Percentiles rank a stretch among this genome's conserved stretches.
These are phyloP conservation scores for Columbina picui DNA, from an alignment of 2,113 vertebrate genomes.

Conservation along the genomic window DNA sequence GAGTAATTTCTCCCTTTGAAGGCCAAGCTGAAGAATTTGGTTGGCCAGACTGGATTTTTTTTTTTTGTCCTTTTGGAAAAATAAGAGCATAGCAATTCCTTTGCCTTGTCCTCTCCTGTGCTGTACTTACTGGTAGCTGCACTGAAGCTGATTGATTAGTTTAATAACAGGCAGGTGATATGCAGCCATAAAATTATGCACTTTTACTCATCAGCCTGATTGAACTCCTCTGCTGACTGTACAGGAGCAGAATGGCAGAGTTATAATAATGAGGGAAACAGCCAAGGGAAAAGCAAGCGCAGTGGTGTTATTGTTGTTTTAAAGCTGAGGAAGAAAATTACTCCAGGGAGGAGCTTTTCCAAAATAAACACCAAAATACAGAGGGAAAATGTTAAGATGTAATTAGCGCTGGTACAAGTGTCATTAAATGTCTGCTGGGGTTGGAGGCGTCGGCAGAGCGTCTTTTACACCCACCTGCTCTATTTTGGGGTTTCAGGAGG, in stretches of 20 bases:
- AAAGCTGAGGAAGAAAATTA: constrained; percentile 57
- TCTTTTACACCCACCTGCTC: neutral
- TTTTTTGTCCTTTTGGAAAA: constrained; percentile 1
- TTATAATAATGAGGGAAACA: constrained; percentile 53
- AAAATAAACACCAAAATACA: constrained; percentile 67
- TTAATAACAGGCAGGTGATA: constrained; percentile 73
- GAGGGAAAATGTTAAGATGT: constrained; percentile 56
- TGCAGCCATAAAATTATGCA: constrained; percentile 73
- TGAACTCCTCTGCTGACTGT: constrained; percentile 68
- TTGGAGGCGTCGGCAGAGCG: neutral
- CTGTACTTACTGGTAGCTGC: constrained; percentile 26
- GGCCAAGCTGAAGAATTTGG: neutral
- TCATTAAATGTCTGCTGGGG: neutral
- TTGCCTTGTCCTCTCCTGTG: neutral
- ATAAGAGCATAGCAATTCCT: constrained; percentile 19
- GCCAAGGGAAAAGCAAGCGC: constrained; percentile 42
- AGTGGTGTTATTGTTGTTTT: constrained; percentile 51
- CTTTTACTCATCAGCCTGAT: constrained; percentile 73
- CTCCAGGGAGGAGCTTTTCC: constrained; percentile 60
- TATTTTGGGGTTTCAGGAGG: neutral
- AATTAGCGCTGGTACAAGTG: constrained; percentile 47
- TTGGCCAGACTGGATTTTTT: neutral
- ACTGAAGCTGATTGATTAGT: constrained; percentile 71
- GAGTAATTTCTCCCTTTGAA: neutral
- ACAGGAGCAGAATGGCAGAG: constrained; percentile 57